Evolutionary conservation across 2,888 invertebrate genomes (phyloP), one percentile per base, ranked within the genome.

Genomic region (Mythimna albipuncta): DNA sequence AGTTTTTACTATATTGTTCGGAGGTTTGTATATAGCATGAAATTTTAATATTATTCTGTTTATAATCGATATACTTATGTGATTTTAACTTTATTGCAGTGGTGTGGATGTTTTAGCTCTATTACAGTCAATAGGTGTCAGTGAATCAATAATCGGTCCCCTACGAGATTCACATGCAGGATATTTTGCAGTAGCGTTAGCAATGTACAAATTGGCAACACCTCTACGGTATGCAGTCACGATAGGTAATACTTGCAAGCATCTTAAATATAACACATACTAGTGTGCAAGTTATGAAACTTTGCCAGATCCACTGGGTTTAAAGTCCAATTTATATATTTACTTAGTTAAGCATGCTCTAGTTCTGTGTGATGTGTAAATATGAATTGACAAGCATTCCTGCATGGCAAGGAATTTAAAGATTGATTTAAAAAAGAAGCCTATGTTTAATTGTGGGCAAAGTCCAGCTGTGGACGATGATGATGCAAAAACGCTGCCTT

Each of bases 211-310:
- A 96, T 96, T 99, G 84, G 98, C 98, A 44, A 98, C 99, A 11
- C 99, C 99, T 5, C 93, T 98, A 19, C 97, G 99, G 85, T 99
- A 99, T 94, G 98, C 99, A n/a, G 98, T 99, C 2, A 99, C 99
- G 64, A 92, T 99, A 90, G 98, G 98, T 98, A 96, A 96, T 68
- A 70, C 47, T 54, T 63, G 21, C 47, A 38, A 64, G 52, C 50
- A 44, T 47, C n/a, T 10, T 41, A 66, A 19, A 41, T 38, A 32
- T 47, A 52, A 32, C 9, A 44, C 32, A 26, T 11, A 57, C 11
- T 35, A 54, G 4, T 21, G 2, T 44, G 16, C 26, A 35, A 9
- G 52, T 50, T 11, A 38, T 19, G 19, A 64, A 71, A 35, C 64
- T 70, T 70, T 21, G 75, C 58, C 13, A 54, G 38, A 50, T 77